Conservation (phyloP, 37 sponge, comb jelly and placozoan genomes). For the Beroe forskalii region DNA sequence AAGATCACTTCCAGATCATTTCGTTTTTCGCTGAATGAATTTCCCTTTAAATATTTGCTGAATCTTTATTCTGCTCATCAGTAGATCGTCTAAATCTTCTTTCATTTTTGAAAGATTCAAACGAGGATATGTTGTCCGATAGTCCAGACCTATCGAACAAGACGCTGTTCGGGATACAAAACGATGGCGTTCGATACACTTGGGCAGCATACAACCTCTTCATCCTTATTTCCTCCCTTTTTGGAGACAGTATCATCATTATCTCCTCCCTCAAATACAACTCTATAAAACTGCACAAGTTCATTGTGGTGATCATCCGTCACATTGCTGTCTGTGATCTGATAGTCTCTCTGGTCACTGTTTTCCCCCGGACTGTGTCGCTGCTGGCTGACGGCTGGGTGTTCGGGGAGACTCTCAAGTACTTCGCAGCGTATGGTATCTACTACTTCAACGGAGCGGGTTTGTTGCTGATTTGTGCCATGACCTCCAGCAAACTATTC, state of each 20-base stretch:
- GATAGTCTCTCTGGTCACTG: neutral
- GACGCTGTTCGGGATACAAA: neutral
- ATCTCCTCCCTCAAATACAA: neutral
- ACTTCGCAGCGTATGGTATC: neutral
- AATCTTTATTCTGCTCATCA: too few species aligned
- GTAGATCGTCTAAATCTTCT: too few species aligned
- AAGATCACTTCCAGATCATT: too few species aligned
- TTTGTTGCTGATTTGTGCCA: neutral
- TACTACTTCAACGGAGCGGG: neutral
- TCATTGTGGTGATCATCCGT: neutral
- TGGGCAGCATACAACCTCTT: neutral
- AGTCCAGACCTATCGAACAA: neutral
- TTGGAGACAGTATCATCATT: neutral
- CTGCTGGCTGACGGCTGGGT: neutral
- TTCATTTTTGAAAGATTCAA: too few species aligned
- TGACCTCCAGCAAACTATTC: neutral
- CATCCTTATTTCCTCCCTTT: neutral
- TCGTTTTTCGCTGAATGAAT: too few species aligned
- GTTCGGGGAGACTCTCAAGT: neutral
- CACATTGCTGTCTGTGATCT: neutral
- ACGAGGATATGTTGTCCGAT: neutral
- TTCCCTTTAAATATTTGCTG: too few species aligned
- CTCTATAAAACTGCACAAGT: neutral
- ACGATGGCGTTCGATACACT: neutral
- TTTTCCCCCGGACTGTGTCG: neutral